These are phyloP conservation scores for Temnothorax unifasciatus DNA, from an alignment of 2,888 invertebrate genomes.

Conservation along the genomic window DNA sequence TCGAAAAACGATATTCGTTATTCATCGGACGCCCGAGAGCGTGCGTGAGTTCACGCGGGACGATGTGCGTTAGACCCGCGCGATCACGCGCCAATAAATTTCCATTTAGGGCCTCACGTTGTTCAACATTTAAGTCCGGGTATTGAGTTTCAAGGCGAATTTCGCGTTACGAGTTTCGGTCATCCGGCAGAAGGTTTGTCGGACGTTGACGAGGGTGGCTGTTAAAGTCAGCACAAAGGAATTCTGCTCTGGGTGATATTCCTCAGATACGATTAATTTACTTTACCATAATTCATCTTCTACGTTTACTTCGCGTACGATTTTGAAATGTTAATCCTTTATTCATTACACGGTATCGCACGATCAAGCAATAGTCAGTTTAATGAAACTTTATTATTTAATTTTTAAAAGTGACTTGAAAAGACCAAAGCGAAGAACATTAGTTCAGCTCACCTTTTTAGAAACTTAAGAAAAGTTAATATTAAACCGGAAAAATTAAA, in stretches of 20 bases:
- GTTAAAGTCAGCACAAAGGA: constrained; percentile 13
- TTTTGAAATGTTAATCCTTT: not conserved
- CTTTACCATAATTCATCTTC: not conserved
- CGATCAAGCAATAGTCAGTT: not conserved
- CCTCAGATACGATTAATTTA: not conserved
- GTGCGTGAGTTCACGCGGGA: constrained; percentile 51
- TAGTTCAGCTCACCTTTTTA: not conserved
- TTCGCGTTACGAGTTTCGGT: constrained; percentile 8
- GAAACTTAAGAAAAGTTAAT: not conserved
- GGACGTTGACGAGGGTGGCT: not conserved
- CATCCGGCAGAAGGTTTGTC: constrained; percentile 3
- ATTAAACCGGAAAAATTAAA: not conserved
- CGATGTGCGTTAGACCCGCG: constrained; percentile 34
- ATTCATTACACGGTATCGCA: not conserved
- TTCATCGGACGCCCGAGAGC: constrained; percentile 11
- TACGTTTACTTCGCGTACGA: not conserved
- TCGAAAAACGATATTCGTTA: constrained; percentile 65
- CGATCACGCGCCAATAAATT: constrained; percentile 55
- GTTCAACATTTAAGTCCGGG: constrained; percentile 9
- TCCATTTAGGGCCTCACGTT: constrained; percentile 38
- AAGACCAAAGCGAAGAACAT: too few species aligned
- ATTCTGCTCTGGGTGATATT: not conserved
- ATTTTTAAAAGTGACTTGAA: not conserved
- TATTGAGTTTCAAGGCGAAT: constrained; percentile 45
- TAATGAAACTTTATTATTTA: not conserved